Evolutionary conservation across 2,113 vertebrate species (phyloP).

Genomic region (Alectura lathami): DNA sequence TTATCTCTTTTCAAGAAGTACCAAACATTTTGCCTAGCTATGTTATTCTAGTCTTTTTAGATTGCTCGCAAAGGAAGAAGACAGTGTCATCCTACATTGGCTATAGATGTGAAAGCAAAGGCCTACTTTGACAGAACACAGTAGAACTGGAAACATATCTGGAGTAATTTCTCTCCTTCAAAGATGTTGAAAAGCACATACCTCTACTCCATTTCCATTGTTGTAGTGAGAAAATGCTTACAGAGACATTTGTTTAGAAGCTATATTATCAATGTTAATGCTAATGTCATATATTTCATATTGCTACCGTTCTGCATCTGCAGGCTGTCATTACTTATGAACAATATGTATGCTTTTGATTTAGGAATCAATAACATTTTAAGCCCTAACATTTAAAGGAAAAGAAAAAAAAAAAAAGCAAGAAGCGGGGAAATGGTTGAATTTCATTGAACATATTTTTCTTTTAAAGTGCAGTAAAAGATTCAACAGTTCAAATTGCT

Average conservation of each 20-base stretch:
- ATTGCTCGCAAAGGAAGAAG: neutral
- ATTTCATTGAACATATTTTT: constrained; percentile 48
- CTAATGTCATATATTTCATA: constrained; percentile 1
- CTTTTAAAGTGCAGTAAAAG: constrained; percentile 43
- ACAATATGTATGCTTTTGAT: constrained; percentile 36
- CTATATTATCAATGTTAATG: constrained; percentile 5
- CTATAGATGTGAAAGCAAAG: neutral
- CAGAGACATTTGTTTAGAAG: neutral
- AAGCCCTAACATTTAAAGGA: neutral
- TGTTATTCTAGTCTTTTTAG: neutral
- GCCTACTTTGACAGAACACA: neutral
- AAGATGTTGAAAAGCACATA: neutral
- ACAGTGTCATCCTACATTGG: neutral
- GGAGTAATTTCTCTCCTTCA: neutral
- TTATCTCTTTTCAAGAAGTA: neutral
- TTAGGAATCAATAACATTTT: constrained; percentile 19
- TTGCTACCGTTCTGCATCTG: constrained; percentile 10
- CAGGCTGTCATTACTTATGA: neutral
- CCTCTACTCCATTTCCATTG: neutral
- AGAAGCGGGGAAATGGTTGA: constrained; percentile 28
- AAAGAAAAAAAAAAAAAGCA: neutral
- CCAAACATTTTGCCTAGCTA: neutral
- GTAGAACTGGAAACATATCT: neutral
- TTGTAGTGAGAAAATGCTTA: neutral
- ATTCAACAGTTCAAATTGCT: constrained; percentile 25